These are phyloP conservation scores for Chloroclysta siterata DNA, from an alignment of 2,888 invertebrate species.

Conservation along the genomic window DNA sequence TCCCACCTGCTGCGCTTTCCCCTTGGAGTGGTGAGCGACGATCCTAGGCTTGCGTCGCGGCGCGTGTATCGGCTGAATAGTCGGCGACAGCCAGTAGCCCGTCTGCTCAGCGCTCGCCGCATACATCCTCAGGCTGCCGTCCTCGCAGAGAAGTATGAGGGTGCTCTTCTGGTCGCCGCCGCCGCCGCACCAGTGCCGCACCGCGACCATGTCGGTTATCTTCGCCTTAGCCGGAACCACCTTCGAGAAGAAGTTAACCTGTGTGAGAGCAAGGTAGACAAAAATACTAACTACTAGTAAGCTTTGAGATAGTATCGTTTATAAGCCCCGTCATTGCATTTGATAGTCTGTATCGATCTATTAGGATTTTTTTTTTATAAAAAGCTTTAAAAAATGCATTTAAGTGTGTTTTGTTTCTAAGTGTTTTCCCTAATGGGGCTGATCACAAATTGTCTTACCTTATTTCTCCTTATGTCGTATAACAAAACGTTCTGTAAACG, in stretches of 20 bases:
- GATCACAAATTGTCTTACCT: too few relatives aligned
- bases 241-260: slow-evolving; percentile 48
- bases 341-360: too few relatives aligned
- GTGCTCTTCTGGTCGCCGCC: slow-evolving; percentile 94
- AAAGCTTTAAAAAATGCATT: too few relatives aligned
- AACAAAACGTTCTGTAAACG: too few relatives aligned
- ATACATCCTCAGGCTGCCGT: slow-evolving; percentile 97
- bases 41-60: slow-evolving; percentile 65
- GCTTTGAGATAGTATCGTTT: too few relatives aligned
- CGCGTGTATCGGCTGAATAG: slow-evolving; percentile 81
- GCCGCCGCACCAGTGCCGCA: slow-evolving; percentile 93
- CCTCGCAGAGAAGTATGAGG: slow-evolving; percentile 96
- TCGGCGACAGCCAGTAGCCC: slow-evolving; percentile 86
- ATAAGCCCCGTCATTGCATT: too few relatives aligned
- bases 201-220: slow-evolving; percentile 98
- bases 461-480: too few relatives aligned
- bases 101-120: slow-evolving; percentile 95
- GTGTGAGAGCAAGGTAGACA: slow-evolving; percentile 11
- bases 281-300: slow-evolving; percentile 10
- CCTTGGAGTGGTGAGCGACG: slow-evolving; percentile 63
- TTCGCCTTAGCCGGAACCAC: slow-evolving; percentile 95
- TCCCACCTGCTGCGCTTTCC: slow-evolving; percentile 70
- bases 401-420: too few relatives aligned
- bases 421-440: too few relatives aligned
- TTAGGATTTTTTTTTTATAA: too few relatives aligned